Evolutionary conservation across 2,797 vertebrate genomes (phyloP).

Genomic region (Sarcophilus harrisii): DNA sequence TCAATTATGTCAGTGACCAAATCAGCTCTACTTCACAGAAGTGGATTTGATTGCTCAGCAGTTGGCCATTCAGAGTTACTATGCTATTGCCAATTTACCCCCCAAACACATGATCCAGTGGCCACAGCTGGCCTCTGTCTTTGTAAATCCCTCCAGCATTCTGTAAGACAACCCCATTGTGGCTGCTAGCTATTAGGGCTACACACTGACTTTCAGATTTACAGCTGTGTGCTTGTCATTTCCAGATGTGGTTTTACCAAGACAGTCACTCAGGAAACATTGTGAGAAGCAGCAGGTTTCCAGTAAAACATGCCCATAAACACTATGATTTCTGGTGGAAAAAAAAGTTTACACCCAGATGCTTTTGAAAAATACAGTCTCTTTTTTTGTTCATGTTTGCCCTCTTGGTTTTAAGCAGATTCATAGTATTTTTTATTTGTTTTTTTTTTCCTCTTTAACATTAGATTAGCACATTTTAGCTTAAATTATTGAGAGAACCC

Average conservation of each 20-base stretch:
- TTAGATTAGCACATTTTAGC: conserved; percentile 65
- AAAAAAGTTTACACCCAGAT: conserved; percentile 85
- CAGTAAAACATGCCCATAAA: conserved; percentile 89
- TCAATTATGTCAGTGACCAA: conserved; percentile 26
- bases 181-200: conserved; percentile 86
- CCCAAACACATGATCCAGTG: conserved; percentile 62
- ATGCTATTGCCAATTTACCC: conserved; percentile 31
- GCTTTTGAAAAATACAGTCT: conserved; percentile 82
- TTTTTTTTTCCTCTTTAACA: conserved; percentile 56
- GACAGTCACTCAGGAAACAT: conserved; percentile 87
- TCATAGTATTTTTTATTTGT: conserved; percentile 68
- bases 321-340: conserved; percentile 85
- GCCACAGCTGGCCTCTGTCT: conserved; percentile 78
- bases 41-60: conserved; percentile 44
- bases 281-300: conserved; percentile 88
- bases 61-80: not conserved
- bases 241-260: conserved; percentile 89
- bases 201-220: conserved; percentile 87
- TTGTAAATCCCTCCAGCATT: conserved; percentile 83
- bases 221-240: conserved; percentile 86
- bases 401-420: conserved; percentile 77
- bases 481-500: not conserved
- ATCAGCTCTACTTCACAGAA: not conserved
- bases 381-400: conserved; percentile 83
- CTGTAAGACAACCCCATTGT: conserved; percentile 77